Evolutionary conservation across 1,140 invertebrate species (phyloP).

Genomic region (Polypedilum vanderplanki): DNA sequence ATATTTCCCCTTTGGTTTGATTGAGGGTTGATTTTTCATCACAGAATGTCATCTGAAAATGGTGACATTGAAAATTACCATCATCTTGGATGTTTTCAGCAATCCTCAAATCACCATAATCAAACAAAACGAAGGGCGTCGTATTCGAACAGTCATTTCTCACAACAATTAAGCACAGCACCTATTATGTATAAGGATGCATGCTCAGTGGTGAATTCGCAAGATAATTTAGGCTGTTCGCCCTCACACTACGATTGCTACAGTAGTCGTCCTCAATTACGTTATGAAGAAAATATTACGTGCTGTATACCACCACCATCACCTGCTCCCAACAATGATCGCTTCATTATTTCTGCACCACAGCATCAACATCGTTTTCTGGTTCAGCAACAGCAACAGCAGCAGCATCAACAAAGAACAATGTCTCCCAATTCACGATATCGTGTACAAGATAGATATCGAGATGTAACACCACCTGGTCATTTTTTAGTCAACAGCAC

Average conservation of each 20-base stretch:
- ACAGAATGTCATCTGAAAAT: not conserved
- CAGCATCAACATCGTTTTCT: conserved; percentile 20
- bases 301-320: conserved; percentile 39
- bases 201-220: not conserved
- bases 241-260: conserved; percentile 15
- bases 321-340: conserved; percentile 40
- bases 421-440: conserved; percentile 37
- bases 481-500: conserved; percentile 31
- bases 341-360: conserved; percentile 32
- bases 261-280: not conserved
- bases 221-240: conserved; percentile 17
- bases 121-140: not conserved
- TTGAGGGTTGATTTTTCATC: not conserved
- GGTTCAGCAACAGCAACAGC: conserved; percentile 31
- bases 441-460: conserved; percentile 36
- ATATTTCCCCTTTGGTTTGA: too few species aligned
- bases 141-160: not conserved
- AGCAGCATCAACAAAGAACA: conserved; percentile 34
- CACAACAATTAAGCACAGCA: not conserved
- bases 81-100: conserved; percentile 11
- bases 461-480: conserved; percentile 33
- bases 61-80: not conserved
- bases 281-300: conserved; percentile 35
- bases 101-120: conserved; percentile 5
- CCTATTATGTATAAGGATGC: not conserved